A percentile compares a stretch with the other conserved stretches of the same genome.
phyloP scores from a whole-genome alignment of 1,140 invertebrate species.

The Megalonaias nervosa region DNA sequence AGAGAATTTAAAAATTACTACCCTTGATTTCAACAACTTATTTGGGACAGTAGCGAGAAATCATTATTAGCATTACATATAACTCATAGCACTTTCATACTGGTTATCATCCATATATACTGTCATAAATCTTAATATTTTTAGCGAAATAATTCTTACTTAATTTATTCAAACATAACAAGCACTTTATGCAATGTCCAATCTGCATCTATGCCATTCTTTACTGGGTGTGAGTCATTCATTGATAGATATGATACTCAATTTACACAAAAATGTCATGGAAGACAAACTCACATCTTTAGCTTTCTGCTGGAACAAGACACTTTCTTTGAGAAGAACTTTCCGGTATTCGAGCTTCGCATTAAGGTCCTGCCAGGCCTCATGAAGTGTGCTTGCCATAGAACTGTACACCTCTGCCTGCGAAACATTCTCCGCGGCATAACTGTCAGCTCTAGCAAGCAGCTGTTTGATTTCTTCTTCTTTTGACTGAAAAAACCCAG shows the following conservation, averaged over 20 bases:
- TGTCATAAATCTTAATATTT: too few species aligned
- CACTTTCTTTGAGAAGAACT: conserved; percentile 81
- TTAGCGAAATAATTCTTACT: too few species aligned
- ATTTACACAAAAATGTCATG: neutral
- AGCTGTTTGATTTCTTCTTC: conserved; percentile 93
- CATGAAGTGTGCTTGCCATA: conserved; percentile 90
- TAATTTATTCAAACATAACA: too few species aligned
- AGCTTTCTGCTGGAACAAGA: conserved; percentile 71
- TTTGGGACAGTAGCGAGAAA: too few species aligned
- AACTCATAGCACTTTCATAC: too few species aligned
- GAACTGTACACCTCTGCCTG: conserved; percentile 85
- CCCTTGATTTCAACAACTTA: too few species aligned
- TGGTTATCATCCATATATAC: too few species aligned
- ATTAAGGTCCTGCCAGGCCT: conserved; percentile 92
- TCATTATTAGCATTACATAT: too few species aligned
- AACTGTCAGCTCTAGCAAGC: conserved; percentile 86
- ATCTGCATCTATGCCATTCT: neutral
- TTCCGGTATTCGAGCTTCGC: conserved; percentile 84
- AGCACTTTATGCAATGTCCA: too few species aligned
- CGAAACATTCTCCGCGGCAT: conserved; percentile 79
- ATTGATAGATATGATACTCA: neutral
- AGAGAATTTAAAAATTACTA: too few species aligned
- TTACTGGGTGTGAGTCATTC: neutral
- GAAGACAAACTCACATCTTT: conserved; percentile 56
- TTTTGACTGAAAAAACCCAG: conserved; percentile 79